These are phyloP conservation scores for Apostichopus leukothele DNA, from an alignment of 53 echinoderm and acorn worm species.

Conservation along the genomic window DNA sequence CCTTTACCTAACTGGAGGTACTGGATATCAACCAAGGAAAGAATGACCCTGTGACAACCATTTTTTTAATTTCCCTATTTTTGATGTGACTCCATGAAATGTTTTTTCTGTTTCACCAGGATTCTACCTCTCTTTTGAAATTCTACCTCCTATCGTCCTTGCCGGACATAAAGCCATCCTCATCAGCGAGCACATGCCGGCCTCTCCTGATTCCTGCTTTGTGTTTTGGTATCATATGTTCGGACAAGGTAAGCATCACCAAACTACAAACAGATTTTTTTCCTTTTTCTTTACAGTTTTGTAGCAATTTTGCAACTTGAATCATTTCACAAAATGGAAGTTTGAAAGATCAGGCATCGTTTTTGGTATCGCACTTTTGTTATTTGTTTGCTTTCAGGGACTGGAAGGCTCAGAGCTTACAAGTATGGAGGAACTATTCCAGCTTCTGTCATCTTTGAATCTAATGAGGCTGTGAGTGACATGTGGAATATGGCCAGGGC, in stretches of 20 bases:
- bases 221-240: slow-evolving; percentile 75
- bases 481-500: slow-evolving; percentile 57
- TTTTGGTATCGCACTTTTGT: neutral
- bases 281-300: too few relatives aligned
- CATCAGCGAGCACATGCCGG: slow-evolving; percentile 53
- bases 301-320: too few relatives aligned
- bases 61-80: neutral
- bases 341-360: too few relatives aligned
- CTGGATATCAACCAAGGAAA: too few relatives aligned
- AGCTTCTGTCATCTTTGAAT: neutral
- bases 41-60: too few relatives aligned
- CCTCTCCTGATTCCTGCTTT: slow-evolving; percentile 58
- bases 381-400: neutral
- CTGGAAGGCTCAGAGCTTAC: slow-evolving; percentile 31
- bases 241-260: neutral
- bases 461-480: slow-evolving; percentile 54
- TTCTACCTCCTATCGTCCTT: slow-evolving; percentile 55
- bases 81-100: neutral
- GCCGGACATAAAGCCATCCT: slow-evolving; percentile 56
- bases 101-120: slow-evolving; percentile 51
- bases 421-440: neutral
- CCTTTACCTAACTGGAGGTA: too few relatives aligned
- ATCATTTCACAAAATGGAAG: too few relatives aligned
- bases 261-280: too few relatives aligned
- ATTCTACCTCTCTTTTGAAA: slow-evolving; percentile 84